phyloP scores from a whole-genome alignment of 2,888 invertebrate genomes.

The Cynaeus angustus region DNA sequence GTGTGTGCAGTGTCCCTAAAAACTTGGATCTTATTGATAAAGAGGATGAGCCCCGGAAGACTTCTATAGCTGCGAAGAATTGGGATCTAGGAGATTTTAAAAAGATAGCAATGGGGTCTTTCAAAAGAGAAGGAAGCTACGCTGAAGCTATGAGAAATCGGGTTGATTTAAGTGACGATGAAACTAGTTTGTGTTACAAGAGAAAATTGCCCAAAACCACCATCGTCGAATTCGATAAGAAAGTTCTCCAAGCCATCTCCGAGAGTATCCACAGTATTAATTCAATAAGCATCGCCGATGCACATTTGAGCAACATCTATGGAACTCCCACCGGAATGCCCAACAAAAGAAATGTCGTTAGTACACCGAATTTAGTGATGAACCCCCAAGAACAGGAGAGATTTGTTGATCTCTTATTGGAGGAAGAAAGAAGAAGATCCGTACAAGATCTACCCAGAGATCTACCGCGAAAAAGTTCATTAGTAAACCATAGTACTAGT shows the following conservation, averaged over 20 bases:
- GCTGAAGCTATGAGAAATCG: slow-evolving; percentile 69
- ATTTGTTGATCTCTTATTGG: slow-evolving; percentile 35
- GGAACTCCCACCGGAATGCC: slow-evolving; percentile 53
- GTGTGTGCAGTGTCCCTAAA: slow-evolving; percentile 76
- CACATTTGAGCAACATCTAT: slow-evolving; percentile 42
- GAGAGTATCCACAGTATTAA: slow-evolving; percentile 67
- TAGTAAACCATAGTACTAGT: slow-evolving; percentile 67
- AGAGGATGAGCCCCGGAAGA: slow-evolving; percentile 40
- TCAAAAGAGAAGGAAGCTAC: slow-evolving; percentile 69
- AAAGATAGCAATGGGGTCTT: slow-evolving; percentile 55
- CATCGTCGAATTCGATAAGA: slow-evolving; percentile 68
- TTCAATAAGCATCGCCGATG: slow-evolving; percentile 31
- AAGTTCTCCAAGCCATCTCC: slow-evolving; percentile 69
- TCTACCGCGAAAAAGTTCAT: slow-evolving; percentile 72
- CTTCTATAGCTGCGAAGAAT: slow-evolving; percentile 70
- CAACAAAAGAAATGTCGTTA: slow-evolving; percentile 64
- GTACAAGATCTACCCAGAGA: slow-evolving; percentile 76
- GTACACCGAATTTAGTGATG: slow-evolving; percentile 77
- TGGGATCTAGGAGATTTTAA: slow-evolving; percentile 68
- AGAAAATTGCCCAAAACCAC: slow-evolving; percentile 66
- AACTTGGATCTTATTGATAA: slow-evolving; percentile 77
- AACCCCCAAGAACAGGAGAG: slow-evolving; percentile 54
- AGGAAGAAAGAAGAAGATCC: slow-evolving; percentile 66
- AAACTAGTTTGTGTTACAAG: slow-evolving; percentile 74
- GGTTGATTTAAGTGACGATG: slow-evolving; percentile 71